Conservation (phyloP, 2,888 invertebrate genomes). For the Amphimallon solstitiale region DNA sequence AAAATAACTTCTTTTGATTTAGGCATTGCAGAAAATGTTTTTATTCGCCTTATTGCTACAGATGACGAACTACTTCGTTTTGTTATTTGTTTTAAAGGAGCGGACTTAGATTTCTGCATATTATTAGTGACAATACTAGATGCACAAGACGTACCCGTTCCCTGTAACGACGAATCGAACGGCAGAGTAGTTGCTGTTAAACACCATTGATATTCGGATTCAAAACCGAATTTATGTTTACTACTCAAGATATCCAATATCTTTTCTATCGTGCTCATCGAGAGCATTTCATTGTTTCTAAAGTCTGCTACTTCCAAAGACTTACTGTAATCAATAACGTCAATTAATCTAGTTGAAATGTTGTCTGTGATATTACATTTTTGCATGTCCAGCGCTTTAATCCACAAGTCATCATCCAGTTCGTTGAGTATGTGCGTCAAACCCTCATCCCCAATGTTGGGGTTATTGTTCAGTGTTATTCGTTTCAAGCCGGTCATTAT, state of each 20-base stretch:
- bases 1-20: slow-evolving; percentile 36
- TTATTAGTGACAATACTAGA: slow-evolving; percentile 4
- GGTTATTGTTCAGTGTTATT: slow-evolving; percentile 76
- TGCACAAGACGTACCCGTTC: slow-evolving; percentile 10
- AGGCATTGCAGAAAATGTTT: slow-evolving; percentile 43
- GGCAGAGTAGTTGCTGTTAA: slow-evolving; percentile 51
- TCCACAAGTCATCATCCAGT: slow-evolving; percentile 81
- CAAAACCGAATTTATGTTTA: slow-evolving; percentile 52
- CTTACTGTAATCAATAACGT: slow-evolving; percentile 72
- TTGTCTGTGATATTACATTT: slow-evolving; percentile 77
- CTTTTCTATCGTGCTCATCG: slow-evolving; percentile 53
- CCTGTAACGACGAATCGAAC: slow-evolving; percentile 48
- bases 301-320: slow-evolving; percentile 77
- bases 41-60: slow-evolving; percentile 47
- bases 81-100: slow-evolving; percentile 47
- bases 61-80: slow-evolving; percentile 41
- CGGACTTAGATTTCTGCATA: slow-evolving; percentile 54
- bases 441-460: slow-evolving; percentile 73
- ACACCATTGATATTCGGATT: slow-evolving; percentile 60
- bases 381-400: slow-evolving; percentile 82
- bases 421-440: slow-evolving; percentile 71
- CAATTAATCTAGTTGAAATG: slow-evolving; percentile 68
- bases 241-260: slow-evolving; percentile 56
- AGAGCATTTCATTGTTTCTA: slow-evolving; percentile 67
- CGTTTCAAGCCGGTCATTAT: slow-evolving; percentile 78